Conservation (phyloP, 2,888 invertebrate genomes). For the Melanostoma scalare region DNA sequence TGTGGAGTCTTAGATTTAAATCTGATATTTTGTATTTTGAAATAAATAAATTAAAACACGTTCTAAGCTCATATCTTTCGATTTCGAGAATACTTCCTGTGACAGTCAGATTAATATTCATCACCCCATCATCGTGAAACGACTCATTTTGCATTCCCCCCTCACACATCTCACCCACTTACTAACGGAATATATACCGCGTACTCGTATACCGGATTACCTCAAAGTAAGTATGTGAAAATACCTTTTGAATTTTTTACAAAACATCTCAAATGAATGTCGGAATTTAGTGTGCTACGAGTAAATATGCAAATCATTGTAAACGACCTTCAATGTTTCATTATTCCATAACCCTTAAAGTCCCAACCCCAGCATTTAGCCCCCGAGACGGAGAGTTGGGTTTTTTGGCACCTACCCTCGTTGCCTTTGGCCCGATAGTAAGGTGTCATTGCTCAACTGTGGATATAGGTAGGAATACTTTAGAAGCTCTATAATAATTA, state of each 20-base stretch:
- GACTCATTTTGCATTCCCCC: constrained; percentile 42
- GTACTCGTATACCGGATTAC: constrained; percentile 48
- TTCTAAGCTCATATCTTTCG: constrained; percentile 23
- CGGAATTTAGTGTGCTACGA: constrained; percentile 50
- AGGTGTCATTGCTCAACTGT: constrained; percentile 58
- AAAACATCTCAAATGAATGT: constrained; percentile 66
- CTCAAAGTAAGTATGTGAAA: constrained; percentile 69
- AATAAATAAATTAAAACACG: constrained; percentile 46
- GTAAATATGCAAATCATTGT: constrained; percentile 74
- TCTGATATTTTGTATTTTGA: background rate
- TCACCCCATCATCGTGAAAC: constrained; percentile 42
- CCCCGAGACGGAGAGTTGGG: constrained; percentile 37
- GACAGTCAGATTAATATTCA: constrained; percentile 63
- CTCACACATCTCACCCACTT: background rate
- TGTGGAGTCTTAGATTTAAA: too few species aligned
- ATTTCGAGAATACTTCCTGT: background rate
- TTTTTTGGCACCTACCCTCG: constrained; percentile 57
- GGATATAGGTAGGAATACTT: constrained; percentile 9
- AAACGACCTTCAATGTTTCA: constrained; percentile 74
- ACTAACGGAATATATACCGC: background rate
- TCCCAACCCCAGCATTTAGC: constrained; percentile 45
- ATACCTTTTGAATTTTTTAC: constrained; percentile 71
- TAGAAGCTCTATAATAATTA: constrained; percentile 66
- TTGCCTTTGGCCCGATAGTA: constrained; percentile 33
- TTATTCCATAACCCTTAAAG: constrained; percentile 39